Conservation (phyloP, 2,888 invertebrate species). For the Caenorhabditis afra region DNA sequence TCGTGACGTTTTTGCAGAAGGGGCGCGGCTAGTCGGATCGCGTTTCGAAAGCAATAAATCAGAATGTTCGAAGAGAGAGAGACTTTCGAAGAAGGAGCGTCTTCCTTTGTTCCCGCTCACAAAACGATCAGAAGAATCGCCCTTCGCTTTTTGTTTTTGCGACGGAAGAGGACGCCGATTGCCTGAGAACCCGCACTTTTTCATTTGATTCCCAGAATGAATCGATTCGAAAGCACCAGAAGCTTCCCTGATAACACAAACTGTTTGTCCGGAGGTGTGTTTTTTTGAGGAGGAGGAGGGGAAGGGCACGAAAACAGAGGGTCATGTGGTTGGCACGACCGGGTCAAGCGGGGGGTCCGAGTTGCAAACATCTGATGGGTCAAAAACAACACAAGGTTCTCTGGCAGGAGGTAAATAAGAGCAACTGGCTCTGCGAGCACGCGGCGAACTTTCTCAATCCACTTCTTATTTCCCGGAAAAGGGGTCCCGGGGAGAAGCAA, state of each 20-base stretch:
- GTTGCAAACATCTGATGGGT: constrained; percentile 40
- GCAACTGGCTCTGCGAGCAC: background rate
- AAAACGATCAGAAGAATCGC: constrained; percentile 29
- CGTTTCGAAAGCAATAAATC: no score
- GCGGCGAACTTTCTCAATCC: background rate
- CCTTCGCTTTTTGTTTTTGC: background rate
- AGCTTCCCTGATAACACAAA: no score
- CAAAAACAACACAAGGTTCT: constrained; percentile 11
- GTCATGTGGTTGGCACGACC: constrained; percentile 49
- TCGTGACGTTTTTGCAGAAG: no score
- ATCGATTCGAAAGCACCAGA: no score
- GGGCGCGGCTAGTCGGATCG: no score
- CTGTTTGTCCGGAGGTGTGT: background rate
- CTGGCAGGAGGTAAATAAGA: constrained; percentile 4
- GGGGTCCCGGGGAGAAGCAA: constrained; percentile 5
- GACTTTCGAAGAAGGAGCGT: constrained; percentile 10
- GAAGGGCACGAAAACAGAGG: constrained; percentile 23
- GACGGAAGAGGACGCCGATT: background rate
- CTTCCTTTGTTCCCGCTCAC: constrained; percentile 13
- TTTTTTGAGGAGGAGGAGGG: constrained; percentile 24
- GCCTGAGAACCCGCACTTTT: constrained; percentile 3
- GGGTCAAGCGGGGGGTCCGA: constrained; percentile 41
- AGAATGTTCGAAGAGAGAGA: background rate
- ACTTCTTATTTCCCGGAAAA: background rate
- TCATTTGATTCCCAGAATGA: no score